Evolutionary conservation across 2,797 vertebrate species (phyloP).

Genomic region (Crenuchus spilurus): DNA sequence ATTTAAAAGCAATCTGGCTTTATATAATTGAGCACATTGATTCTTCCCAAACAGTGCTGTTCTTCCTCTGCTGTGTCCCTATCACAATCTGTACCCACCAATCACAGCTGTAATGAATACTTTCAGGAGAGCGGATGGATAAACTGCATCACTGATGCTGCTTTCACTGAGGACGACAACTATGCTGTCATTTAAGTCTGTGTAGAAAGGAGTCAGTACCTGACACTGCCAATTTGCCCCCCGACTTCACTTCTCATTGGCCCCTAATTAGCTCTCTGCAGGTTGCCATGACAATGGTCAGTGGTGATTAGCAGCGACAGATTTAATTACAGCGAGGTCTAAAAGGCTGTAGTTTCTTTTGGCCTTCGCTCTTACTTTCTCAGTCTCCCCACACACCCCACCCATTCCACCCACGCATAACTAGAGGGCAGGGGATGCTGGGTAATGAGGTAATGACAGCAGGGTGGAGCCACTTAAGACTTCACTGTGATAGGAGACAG

Average conservation of each 20-base stretch:
- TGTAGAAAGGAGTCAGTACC: conserved; percentile 16
- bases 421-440: conserved; percentile 30
- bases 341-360: conserved; percentile 40
- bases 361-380: conserved; percentile 33
- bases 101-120: conserved; percentile 35
- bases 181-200: conserved; percentile 22
- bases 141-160: conserved; percentile 4
- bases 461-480: conserved; percentile 9
- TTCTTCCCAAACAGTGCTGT: background rate
- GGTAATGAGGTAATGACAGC: conserved; percentile 44
- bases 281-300: conserved; percentile 58
- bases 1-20: background rate
- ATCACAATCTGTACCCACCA: conserved; percentile 4
- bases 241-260: conserved; percentile 43
- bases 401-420: conserved; percentile 14
- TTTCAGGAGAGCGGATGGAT: conserved; percentile 18
- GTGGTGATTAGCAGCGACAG: conserved; percentile 58
- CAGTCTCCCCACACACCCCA: background rate
- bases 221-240: conserved; percentile 32
- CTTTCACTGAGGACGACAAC: background rate
- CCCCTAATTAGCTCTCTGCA: conserved; percentile 52
- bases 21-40: background rate
- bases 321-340: conserved; percentile 60
- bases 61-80: conserved; percentile 32
- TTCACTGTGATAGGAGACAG: background rate